These are phyloP conservation scores for Stenotaenia linearis DNA, from an alignment of 2,888 invertebrate species.

Conservation along the genomic window DNA sequence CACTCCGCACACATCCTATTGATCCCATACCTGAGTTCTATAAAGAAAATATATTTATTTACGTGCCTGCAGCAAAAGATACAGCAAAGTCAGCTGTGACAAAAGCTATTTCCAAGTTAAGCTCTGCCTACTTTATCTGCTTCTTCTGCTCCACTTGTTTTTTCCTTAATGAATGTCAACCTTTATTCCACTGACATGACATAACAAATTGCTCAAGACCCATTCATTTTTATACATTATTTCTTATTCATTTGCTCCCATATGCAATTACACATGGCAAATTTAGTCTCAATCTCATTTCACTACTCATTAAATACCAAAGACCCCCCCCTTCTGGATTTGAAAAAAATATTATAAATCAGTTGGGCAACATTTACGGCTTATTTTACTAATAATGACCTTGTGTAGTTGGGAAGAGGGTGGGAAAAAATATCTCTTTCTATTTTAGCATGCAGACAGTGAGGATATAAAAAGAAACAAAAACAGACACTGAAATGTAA, in stretches of 20 bases:
- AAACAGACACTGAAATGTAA: not conserved
- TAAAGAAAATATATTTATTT: conserved; percentile 19
- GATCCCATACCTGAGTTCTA: conserved; percentile 11
- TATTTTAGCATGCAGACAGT: not conserved
- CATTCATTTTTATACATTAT: not conserved
- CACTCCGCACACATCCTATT: not conserved
- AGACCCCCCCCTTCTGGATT: too few species aligned
- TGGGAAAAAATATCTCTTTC: not conserved
- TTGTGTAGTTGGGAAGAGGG: not conserved
- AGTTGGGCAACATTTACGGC: too few species aligned
- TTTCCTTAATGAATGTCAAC: conserved; percentile 19
- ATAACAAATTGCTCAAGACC: not conserved
- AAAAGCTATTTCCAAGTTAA: conserved; percentile 15
- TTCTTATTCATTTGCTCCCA: not conserved
- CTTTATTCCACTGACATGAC: not conserved
- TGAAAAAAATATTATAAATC: too few species aligned
- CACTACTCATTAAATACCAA: not conserved
- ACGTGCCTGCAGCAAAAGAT: conserved; percentile 2
- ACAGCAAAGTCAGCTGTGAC: conserved; percentile 15
- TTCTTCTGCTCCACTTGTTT: not conserved
- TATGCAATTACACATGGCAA: not conserved
- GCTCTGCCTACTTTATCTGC: conserved; percentile 19
- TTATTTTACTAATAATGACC: not conserved
- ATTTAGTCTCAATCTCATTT: not conserved
- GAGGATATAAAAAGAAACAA: not conserved